These are phyloP conservation scores for Diabrotica balteata DNA, from an alignment of 2,888 invertebrate species.

Conservation along the genomic window DNA sequence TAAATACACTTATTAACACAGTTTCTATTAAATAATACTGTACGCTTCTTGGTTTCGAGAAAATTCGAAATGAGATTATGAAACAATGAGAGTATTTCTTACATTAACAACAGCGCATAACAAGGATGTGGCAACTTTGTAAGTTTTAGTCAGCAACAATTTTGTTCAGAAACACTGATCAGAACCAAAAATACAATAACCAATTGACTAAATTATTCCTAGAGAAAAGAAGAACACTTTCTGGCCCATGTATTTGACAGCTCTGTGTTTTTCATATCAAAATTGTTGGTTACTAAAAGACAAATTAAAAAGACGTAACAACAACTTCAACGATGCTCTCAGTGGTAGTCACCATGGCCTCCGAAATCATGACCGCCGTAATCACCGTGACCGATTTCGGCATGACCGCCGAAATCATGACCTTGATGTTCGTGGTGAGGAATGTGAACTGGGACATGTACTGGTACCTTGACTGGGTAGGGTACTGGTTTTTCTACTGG, in stretches of 20 bases:
- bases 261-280: constrained; percentile 12
- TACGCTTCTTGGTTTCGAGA: constrained; percentile 49
- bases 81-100: constrained; percentile 35
- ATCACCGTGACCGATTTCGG: constrained; percentile 47
- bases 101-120: constrained; percentile 27
- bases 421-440: constrained; percentile 62
- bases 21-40: constrained; percentile 57
- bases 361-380: constrained; percentile 53
- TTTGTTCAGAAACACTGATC: background rate
- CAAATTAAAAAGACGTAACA: constrained; percentile 45
- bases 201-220: no score
- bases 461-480: constrained; percentile 77
- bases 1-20: constrained; percentile 57
- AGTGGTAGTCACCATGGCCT: constrained; percentile 43
- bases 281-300: constrained; percentile 43
- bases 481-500: constrained; percentile 81
- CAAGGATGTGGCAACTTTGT: constrained; percentile 24
- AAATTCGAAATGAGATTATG: constrained; percentile 41
- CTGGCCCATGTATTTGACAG: no score
- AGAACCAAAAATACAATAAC: background rate
- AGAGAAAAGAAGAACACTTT: no score
- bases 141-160: constrained; percentile 17
- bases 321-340: constrained; percentile 37
- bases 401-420: constrained; percentile 51
- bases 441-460: constrained; percentile 70